Percentiles rank a stretch among this genome's conserved stretches.
These are phyloP conservation scores for Cantharis rufa DNA, from an alignment of 2,888 invertebrate genomes.

Conservation along the genomic window DNA sequence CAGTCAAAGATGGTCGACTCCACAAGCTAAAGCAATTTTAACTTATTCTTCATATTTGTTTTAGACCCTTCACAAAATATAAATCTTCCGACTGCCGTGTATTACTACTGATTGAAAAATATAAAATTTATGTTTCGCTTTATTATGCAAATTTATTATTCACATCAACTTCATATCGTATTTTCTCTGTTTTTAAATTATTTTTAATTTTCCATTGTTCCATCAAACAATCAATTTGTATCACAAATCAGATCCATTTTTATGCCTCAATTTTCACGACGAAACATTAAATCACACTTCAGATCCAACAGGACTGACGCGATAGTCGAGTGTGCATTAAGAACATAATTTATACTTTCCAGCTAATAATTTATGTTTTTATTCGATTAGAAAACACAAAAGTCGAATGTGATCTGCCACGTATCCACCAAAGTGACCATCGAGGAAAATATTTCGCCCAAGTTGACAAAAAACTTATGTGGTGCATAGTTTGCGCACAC, in stretches of 20 bases:
- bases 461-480: neutral
- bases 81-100: slow-evolving; percentile 28
- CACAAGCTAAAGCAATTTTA: slow-evolving; percentile 10
- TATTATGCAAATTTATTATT: slow-evolving; percentile 37
- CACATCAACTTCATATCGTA: slow-evolving; percentile 27
- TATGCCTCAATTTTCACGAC: neutral
- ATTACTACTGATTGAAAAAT: slow-evolving; percentile 35
- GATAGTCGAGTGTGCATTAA: neutral
- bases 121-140: slow-evolving; percentile 37
- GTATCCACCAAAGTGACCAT: neutral
- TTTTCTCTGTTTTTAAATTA: neutral
- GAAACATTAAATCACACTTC: neutral
- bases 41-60: slow-evolving; percentile 23
- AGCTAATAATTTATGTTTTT: neutral
- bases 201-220: neutral
- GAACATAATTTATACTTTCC: neutral
- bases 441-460: neutral
- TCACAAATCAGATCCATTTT: neutral
- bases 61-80: slow-evolving; percentile 19
- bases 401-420: neutral
- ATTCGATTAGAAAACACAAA: neutral
- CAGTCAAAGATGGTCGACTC: slow-evolving; percentile 21
- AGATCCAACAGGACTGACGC: neutral
- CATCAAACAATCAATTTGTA: neutral
- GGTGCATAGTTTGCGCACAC: neutral